Conservation (phyloP, 2,113 vertebrate species). For the Thalassoma bifasciatum region DNA sequence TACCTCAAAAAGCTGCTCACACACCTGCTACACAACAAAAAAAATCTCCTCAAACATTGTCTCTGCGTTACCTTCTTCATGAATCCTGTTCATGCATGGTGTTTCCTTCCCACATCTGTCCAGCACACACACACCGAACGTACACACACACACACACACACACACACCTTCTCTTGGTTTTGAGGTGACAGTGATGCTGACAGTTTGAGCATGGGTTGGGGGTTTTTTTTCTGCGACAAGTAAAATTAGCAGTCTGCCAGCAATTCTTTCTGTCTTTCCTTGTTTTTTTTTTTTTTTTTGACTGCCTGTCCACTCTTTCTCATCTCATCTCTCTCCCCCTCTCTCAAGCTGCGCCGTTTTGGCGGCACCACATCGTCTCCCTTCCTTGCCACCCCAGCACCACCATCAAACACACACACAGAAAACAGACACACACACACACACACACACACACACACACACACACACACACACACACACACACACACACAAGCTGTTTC, state of each 20-base stretch:
- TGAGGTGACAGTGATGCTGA: slow-evolving; percentile 94
- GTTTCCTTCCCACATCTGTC: slow-evolving; percentile 16
- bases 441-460: slow-evolving; percentile 71
- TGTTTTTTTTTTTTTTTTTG: slow-evolving; percentile 37
- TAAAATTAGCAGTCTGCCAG: slow-evolving; percentile 99
- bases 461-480: slow-evolving; percentile 78
- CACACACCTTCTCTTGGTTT: slow-evolving; percentile 75
- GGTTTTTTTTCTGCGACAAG: slow-evolving; percentile 88
- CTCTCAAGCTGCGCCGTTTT: slow-evolving; percentile 44
- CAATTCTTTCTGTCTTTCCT: slow-evolving; percentile 83
- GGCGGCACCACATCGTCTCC: slow-evolving; percentile 72
- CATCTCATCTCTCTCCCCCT: slow-evolving; percentile 31
- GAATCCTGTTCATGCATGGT: slow-evolving; percentile 1
- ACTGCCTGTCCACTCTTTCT: slow-evolving; percentile 59
- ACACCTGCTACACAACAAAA: slow-evolving; percentile 21
- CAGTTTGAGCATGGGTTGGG: slow-evolving; percentile 92
- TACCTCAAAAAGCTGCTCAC: slow-evolving; percentile 14
- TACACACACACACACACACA: slow-evolving; percentile 29
- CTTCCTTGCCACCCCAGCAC: slow-evolving; percentile 88
- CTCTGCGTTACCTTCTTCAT: slow-evolving; percentile 12
- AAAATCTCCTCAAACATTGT: slow-evolving; percentile 16
- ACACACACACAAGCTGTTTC: slow-evolving; percentile 73
- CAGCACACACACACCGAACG: slow-evolving; percentile 2
- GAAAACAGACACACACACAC: slow-evolving; percentile 76
- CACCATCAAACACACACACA: slow-evolving; percentile 20